Percentiles rank a stretch among this genome's conserved stretches.
phyloP scores from a whole-genome alignment of 2,888 invertebrate genomes.

The Rhopalosiphum nymphaeae region DNA sequence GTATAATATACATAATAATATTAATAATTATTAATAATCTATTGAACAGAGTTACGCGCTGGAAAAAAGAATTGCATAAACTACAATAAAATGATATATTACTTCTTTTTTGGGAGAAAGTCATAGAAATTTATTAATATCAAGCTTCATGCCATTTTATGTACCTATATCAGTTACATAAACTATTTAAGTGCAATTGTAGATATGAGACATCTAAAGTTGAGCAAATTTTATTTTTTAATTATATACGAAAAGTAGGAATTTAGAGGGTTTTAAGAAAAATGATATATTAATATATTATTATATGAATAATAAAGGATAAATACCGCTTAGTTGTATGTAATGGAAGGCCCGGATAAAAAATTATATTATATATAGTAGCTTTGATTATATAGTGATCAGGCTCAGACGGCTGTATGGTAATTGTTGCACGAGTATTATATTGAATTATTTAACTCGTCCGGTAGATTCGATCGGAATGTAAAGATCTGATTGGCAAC shows the following conservation, averaged over 20 bases:
- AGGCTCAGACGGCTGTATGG: background rate
- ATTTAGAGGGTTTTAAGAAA: background rate
- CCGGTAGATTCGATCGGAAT: constrained; percentile 70
- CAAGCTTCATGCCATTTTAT: too few species aligned
- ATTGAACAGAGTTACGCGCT: background rate
- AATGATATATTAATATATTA: background rate
- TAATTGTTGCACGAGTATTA: background rate
- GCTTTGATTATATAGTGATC: background rate
- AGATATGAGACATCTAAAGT: background rate
- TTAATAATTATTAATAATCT: too few species aligned
- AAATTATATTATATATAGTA: too few species aligned
- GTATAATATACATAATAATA: too few species aligned
- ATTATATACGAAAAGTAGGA: background rate
- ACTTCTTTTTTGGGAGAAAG: background rate
- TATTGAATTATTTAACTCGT: background rate
- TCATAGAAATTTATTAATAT: too few species aligned
- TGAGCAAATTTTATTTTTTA: background rate
- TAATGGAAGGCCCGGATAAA: background rate
- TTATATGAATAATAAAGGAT: background rate
- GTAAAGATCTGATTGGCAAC: constrained; percentile 67
- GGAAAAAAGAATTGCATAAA: background rate
- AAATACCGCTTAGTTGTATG: background rate
- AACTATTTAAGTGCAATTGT: too few species aligned
- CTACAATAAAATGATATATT: background rate
- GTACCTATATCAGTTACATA: too few species aligned